Base-by-base conservation (phyloP, 2,113 vertebrate species). In the Ceyx cyanopectus region DNA sequence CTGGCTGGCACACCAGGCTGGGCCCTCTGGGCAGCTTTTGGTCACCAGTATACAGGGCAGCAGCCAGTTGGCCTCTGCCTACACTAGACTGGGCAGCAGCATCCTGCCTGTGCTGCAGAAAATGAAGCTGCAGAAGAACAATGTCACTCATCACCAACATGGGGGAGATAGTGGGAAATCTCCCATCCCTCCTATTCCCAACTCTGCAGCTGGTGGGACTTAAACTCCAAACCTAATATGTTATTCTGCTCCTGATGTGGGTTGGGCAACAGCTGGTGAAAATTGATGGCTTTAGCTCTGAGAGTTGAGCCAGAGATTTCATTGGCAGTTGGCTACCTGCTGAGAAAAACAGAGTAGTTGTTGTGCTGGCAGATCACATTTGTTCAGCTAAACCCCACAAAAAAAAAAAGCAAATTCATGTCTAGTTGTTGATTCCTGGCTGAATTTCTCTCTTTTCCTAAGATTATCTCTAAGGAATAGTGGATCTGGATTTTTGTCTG, bases 391-490 rank as follows among this genome's bases (percentile, higher is more conserved):
- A 20, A 32, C 50, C 32, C 5, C 74, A 40, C 72, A 80, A 62
- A 46, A n/a, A n/a, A 48, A 50, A 27, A 87, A 74, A 62, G 72
- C 12, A 72, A 90, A 61, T 37, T 89, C 3, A 10, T 0, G 1
- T 80, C 51, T 60, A 12, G 91, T 92, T 93, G 37, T 86, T 66
- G 46, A 19, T 85, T 89, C 37, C 85, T 91, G 91, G 87, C 84
- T 83, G 85, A 68, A 83, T 83, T 94, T 77, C 29, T 93, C 21
- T 81, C 67, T 95, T 91, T 82, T 82, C 81, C 63, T 91, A 87
- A 95, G 60, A n/a, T 60, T n/a, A 37, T 81, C 89, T 89, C 91
- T 75, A 85, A 85, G 87, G 68, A 95, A 91, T 72, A 93, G 60
- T 63, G 48, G 30, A 67, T 85, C 43, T 85, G 76, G 21, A 69